Base-by-base conservation (phyloP, 2,888 invertebrate species). In the Tetramorium bicarinatum region DNA sequence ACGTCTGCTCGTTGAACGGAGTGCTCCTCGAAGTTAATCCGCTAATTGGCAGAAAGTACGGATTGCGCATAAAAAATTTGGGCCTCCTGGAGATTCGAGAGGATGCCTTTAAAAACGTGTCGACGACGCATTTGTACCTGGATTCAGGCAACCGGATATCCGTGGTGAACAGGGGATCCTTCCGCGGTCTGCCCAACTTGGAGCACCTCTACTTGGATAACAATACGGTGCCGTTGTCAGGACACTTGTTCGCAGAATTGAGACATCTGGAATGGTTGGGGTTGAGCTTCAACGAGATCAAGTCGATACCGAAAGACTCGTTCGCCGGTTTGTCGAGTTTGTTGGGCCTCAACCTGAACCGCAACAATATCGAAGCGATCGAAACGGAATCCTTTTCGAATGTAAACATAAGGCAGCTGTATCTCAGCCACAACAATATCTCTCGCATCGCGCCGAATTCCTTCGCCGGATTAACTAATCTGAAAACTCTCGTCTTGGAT, bases 401-500 rank as follows among this genome's bases (percentile, higher is more conserved):
- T 54, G 15, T 87, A 0, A 61, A 75, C n/a, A n/a, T n/a, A n/a
- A n/a, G n/a, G n/a, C n/a, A n/a, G 18, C 89, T 95, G 41, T 95
- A 95, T 88, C 84, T 95, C 83, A 95, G 95, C 87, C 90, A 95
- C 76, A 95, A 95, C 81, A 89, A 91, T 29, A 95, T 95, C 72
- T 49, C 88, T 3, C 93, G 92, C 79, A 92, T 95, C 3, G 93
- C 93, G 56, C 91, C 94, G 21, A 92, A 93, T 3, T 93, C 94
- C 13, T 95, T 95, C 88, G 76, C 89, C 1, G 93, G 93, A 81
- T 90, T 95, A 83, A 88, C 88, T 18, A 93, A 93, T 4, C 13
- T 91, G 67, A 92, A 92, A 84, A 93, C 92, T 62, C 91, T 95
- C 8, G 94, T 95, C 87, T 88, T 95, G 83, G 95, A 94, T 84